Evolutionary conservation across 2,113 vertebrate genomes (phyloP).

Genomic region (Trematomus loennbergii): DNA sequence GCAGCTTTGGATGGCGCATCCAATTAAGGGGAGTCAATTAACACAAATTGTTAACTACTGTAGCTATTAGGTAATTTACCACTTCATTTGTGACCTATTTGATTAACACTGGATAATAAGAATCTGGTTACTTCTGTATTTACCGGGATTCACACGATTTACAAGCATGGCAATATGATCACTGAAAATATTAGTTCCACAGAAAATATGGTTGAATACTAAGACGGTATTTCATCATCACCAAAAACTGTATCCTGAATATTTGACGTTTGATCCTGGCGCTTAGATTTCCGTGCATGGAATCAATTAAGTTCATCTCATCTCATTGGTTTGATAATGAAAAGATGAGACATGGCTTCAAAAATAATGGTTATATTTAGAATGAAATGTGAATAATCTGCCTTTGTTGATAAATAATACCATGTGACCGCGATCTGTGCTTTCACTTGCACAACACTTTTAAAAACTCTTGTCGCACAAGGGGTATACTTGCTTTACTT

Average conservation of each 20-base stretch:
- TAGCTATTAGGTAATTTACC: not conserved
- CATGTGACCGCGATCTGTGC: not conserved
- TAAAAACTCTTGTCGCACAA: not conserved
- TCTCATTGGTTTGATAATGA: not conserved
- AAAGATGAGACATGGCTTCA: not conserved
- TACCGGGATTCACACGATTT: not conserved
- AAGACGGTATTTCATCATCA: not conserved
- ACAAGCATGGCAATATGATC: not conserved
- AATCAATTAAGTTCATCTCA: not conserved
- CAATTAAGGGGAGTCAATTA: no score
- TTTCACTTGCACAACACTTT: not conserved
- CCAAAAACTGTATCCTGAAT: not conserved
- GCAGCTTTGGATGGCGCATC: not conserved
- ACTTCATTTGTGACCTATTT: not conserved
- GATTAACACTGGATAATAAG: not conserved
- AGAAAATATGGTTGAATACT: not conserved
- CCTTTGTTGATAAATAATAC: constrained; percentile 2
- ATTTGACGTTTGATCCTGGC: not conserved
- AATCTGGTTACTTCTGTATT: not conserved
- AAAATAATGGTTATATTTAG: not conserved
- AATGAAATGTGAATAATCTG: not conserved
- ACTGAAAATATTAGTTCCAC: not conserved
- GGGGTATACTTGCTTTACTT: not conserved
- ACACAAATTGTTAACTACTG: not conserved
- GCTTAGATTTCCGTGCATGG: not conserved